Conservation (phyloP, 2,113 vertebrate genomes). For the Phaetusa simplex region DNA sequence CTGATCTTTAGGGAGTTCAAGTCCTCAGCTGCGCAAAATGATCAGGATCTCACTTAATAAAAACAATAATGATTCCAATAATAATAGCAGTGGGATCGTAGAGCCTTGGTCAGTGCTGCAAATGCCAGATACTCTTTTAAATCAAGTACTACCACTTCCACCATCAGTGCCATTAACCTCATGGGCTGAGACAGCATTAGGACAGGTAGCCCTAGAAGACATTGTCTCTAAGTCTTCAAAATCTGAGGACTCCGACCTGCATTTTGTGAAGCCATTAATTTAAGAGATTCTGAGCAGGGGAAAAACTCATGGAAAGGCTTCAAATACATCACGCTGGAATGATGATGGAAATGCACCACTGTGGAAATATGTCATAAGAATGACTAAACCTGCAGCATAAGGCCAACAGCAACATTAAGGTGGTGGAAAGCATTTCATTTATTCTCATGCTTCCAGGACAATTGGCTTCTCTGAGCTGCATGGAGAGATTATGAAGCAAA, state of each 20-base stretch:
- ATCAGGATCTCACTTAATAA: not conserved
- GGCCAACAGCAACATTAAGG: slow-evolving; percentile 61
- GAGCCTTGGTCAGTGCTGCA: not conserved
- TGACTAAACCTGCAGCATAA: slow-evolving; percentile 50
- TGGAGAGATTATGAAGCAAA: not conserved
- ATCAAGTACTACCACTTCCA: not conserved
- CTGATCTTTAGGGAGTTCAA: not conserved
- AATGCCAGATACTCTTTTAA: not conserved
- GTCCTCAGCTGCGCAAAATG: not conserved
- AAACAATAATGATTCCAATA: not conserved
- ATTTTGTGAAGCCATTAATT: not conserved
- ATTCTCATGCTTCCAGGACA: slow-evolving; percentile 47
- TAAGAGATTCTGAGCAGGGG: not conserved
- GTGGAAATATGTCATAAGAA: slow-evolving; percentile 60
- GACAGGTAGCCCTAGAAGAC: not conserved
- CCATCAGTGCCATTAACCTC: not conserved
- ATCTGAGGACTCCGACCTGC: not conserved
- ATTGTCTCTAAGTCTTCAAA: not conserved
- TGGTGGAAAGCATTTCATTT: slow-evolving; percentile 46
- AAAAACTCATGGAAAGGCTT: not conserved
- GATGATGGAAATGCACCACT: slow-evolving; percentile 47
- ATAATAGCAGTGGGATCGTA: not conserved
- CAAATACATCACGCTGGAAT: slow-evolving; percentile 30
- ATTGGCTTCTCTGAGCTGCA: not conserved
- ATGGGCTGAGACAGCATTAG: not conserved